These are phyloP conservation scores for Psittacula derbiana DNA, from an alignment of 2,797 vertebrate genomes.

Conservation along the genomic window DNA sequence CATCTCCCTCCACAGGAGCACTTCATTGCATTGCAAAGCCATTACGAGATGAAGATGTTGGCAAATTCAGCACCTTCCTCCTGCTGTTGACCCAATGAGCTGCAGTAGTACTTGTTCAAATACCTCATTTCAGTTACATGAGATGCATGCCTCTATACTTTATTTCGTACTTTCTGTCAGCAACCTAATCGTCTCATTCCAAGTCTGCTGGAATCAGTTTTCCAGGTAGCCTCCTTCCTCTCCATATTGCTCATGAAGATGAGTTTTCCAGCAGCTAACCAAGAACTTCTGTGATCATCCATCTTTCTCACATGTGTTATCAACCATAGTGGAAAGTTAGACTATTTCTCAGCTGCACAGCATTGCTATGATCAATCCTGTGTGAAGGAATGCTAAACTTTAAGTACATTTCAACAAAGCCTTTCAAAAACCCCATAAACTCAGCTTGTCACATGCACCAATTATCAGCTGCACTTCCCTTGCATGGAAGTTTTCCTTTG, in stretches of 20 bases:
- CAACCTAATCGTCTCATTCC: background rate
- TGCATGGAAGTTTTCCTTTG: background rate
- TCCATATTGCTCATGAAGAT: background rate
- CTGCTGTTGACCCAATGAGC: background rate
- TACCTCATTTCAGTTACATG: background rate
- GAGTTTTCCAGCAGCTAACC: background rate
- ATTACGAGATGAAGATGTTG: background rate
- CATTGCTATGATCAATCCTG: background rate
- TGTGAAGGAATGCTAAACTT: background rate
- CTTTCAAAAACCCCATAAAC: background rate
- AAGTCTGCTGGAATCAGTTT: background rate
- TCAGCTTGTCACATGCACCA: background rate
- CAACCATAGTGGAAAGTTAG: background rate
- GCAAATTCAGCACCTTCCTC: background rate
- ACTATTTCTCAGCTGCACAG: background rate
- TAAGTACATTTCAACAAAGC: background rate
- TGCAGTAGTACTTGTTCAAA: background rate
- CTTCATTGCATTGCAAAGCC: background rate
- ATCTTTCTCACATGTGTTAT: background rate
- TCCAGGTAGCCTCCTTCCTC: background rate
- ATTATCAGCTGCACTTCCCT: background rate
- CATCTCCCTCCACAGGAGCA: background rate
- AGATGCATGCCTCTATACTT: background rate
- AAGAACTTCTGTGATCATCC: background rate
- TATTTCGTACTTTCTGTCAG: background rate